A percentile compares a stretch with the other conserved stretches of the same genome.
Evolutionary conservation across 2,797 vertebrate genomes (phyloP).

Genomic region (Acropternis orthonyx): DNA sequence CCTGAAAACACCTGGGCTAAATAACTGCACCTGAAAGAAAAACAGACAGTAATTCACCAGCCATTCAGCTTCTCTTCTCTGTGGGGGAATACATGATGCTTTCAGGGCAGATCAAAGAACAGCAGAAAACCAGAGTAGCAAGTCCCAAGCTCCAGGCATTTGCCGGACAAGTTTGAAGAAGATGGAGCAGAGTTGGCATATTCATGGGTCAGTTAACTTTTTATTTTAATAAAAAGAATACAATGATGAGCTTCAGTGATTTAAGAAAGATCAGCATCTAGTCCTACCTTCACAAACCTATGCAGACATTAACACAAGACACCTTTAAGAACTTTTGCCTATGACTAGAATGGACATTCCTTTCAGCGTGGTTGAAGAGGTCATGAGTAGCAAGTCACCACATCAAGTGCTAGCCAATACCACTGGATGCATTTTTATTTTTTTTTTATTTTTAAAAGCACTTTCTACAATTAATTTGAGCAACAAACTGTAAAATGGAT

Average conservation of each 20-base stretch:
- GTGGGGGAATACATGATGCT: fast-evolving
- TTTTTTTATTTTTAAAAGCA: neutral
- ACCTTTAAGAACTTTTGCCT: neutral
- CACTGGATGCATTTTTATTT: too few relatives aligned
- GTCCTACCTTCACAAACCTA: neutral
- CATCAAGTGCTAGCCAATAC: neutral
- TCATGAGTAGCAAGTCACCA: neutral
- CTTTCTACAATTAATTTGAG: neutral
- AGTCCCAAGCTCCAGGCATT: neutral
- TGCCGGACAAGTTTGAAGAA: neutral
- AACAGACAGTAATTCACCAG: neutral
- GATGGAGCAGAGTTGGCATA: neutral
- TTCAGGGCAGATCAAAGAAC: neutral
- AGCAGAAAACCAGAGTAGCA: neutral
- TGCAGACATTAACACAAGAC: neutral
- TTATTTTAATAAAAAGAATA: neutral
- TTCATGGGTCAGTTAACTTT: neutral
- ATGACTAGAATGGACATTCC: neutral
- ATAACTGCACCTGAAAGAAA: neutral
- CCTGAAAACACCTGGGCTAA: neutral
- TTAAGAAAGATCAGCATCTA: neutral
- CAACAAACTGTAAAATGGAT: neutral
- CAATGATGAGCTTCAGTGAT: neutral
- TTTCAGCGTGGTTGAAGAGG: neutral
- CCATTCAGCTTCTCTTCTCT: neutral